Percentiles rank a stretch among this genome's conserved stretches.
Evolutionary conservation across 2,888 invertebrate genomes (phyloP).

Genomic region (Noctua fimbriata): DNA sequence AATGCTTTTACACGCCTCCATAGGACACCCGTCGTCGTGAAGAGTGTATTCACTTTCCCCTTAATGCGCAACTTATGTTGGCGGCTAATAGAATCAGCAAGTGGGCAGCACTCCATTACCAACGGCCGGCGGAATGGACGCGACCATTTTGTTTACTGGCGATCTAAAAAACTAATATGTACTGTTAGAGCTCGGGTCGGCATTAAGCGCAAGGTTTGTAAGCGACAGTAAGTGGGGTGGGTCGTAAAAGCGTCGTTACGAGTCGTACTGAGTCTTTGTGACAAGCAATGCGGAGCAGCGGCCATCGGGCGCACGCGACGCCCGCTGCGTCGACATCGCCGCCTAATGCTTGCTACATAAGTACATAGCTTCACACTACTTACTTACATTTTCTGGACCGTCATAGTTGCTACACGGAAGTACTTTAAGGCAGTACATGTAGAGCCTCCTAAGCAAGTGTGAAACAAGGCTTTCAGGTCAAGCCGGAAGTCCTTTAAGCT

Average conservation of each 20-base stretch:
- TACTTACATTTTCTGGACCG: slow-evolving; percentile 52
- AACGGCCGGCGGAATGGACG: slow-evolving; percentile 62
- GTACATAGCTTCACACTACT: slow-evolving; percentile 42
- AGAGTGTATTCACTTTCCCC: slow-evolving; percentile 69
- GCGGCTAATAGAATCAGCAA: slow-evolving; percentile 78
- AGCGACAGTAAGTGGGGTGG: slow-evolving; percentile 76
- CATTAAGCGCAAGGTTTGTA: slow-evolving; percentile 85
- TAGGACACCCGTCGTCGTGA: slow-evolving; percentile 54
- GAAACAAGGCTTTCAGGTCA: slow-evolving; percentile 18
- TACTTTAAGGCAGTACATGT: slow-evolving; percentile 56
- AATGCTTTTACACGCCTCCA: neutral
- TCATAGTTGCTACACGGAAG: slow-evolving; percentile 66
- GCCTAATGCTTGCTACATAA: slow-evolving; percentile 61
- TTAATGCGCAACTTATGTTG: slow-evolving; percentile 77
- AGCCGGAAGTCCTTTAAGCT: slow-evolving; percentile 6
- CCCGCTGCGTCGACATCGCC: slow-evolving; percentile 75
- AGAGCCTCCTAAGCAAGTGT: neutral
- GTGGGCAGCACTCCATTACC: slow-evolving; percentile 75
- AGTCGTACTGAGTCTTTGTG: slow-evolving; percentile 66
- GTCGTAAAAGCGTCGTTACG: slow-evolving; percentile 82
- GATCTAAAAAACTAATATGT: slow-evolving; percentile 81
- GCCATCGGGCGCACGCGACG: slow-evolving; percentile 81
- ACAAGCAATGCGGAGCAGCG: slow-evolving; percentile 76
- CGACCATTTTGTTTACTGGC: slow-evolving; percentile 74
- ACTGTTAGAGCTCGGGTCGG: slow-evolving; percentile 71